These are phyloP conservation scores for Rhopalosiphum nymphaeae DNA, from an alignment of 2,888 invertebrate species.

Conservation along the genomic window DNA sequence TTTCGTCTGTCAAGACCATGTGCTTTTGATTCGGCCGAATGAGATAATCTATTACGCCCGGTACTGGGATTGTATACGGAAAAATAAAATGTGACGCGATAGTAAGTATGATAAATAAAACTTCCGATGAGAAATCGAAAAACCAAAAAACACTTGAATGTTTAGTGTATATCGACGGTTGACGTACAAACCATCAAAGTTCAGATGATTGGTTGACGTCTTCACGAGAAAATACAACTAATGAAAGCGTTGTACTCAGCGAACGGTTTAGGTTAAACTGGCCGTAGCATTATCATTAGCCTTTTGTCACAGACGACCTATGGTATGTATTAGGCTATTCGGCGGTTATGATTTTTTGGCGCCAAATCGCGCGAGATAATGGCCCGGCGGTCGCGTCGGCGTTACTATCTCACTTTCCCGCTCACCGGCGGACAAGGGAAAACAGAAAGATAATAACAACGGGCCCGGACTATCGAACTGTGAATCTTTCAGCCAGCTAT, in stretches of 20 bases:
- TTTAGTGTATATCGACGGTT: not conserved
- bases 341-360: slow-evolving; percentile 1
- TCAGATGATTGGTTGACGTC: not conserved
- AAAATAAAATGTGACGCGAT: not conserved
- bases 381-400: not conserved
- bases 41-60: not conserved
- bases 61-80: not conserved
- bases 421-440: not conserved
- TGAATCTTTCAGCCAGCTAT: not conserved
- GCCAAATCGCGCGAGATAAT: not conserved
- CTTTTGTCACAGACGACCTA: not conserved
- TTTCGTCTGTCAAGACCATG: not conserved
- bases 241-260: not conserved
- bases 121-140: not conserved
- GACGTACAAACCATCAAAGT: not conserved
- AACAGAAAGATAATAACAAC: not conserved
- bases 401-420: not conserved
- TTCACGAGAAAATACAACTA: not conserved
- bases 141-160: not conserved
- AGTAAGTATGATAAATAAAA: not conserved
- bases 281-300: not conserved
- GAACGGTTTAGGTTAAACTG: not conserved
- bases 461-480: too few species aligned
- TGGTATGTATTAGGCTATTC: not conserved
- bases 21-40: not conserved